Evolutionary conservation across 2,888 invertebrate species (phyloP), one percentile per base, ranked within the genome.

Genomic region (Dione vanillae): DNA sequence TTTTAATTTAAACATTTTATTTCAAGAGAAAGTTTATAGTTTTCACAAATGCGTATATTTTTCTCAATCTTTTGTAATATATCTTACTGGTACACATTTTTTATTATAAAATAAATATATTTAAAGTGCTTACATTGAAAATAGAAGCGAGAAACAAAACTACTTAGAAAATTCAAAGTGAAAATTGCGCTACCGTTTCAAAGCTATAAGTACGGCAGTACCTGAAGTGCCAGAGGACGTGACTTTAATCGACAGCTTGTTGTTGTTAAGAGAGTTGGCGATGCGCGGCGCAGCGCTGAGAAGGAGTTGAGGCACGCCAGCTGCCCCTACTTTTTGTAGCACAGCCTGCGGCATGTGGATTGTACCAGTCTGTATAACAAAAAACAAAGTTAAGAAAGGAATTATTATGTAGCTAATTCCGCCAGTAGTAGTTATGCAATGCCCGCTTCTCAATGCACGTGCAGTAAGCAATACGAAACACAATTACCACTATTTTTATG

Each of bases 221-320:
- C 91, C 90, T 85, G 90, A 88, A 52, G 84, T 82, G 35, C 86
- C 84, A 72, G 94, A 93, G 77, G 92, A 90, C 40, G 94, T 93
- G 78, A 96, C 94, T 90, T 97, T 97, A 81, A 96, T 95, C 86
- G 95, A 96, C 74, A 96, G 94, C 89, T 96, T 96, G 85, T 89
- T 92, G 75, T 85, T 85, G 79, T 80, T 86, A 78, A 92, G 86
- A 20, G 93, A 85, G 78, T 83, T 89, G 76, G 92, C 91, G 76
- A 92, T 89, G 65, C 91, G 86, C 20, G 93, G 92, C 56, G 92
- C 90, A 9, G 93, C 86, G 73, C 88, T 91, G 12, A 94, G 84
- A 70, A 94, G 80, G 75, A 93, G 77, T 81, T 93, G 92, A 9
- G 92, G 92, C 74, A 93, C 88, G 8, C 87, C 90, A 0, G 91